phyloP scores from a whole-genome alignment of 2,113 vertebrate species.

The Paratilapia polleni region DNA sequence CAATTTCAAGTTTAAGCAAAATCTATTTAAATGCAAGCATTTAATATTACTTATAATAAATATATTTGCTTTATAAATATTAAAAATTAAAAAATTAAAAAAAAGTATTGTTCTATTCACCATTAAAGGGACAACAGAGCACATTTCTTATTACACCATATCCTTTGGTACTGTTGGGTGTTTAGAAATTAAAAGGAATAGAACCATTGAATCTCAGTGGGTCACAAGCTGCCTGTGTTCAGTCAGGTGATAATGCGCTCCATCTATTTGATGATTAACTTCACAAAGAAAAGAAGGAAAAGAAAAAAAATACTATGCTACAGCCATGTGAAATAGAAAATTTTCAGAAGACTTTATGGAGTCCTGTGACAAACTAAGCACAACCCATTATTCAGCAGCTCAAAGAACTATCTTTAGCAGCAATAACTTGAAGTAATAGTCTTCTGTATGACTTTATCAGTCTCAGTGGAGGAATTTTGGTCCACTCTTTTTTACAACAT shows the following conservation, averaged over 20 bases:
- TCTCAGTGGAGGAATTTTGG: neutral
- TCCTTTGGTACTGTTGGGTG: too few species aligned
- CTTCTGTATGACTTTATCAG: neutral
- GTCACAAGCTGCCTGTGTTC: neutral
- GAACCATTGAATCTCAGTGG: too few species aligned
- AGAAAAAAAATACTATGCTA: too few species aligned
- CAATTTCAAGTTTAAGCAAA: neutral
- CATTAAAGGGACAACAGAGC: too few species aligned
- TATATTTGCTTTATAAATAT: neutral
- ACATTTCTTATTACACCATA: too few species aligned
- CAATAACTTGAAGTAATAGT: neutral
- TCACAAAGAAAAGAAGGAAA: neutral
- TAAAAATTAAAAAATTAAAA: too few species aligned
- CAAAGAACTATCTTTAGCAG: neutral
- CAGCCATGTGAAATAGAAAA: too few species aligned
- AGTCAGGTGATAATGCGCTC: too few species aligned
- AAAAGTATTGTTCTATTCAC: too few species aligned
- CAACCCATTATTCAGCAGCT: neutral
- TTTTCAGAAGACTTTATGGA: neutral
- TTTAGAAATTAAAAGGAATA: too few species aligned
- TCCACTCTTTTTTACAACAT: neutral
- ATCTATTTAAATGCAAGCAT: neutral
- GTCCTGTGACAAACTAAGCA: neutral
- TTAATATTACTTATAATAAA: neutral
- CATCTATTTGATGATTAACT: too few species aligned